phyloP scores from a whole-genome alignment of 2,113 vertebrate species.

The Dunckerocampus dactyliophorus region DNA sequence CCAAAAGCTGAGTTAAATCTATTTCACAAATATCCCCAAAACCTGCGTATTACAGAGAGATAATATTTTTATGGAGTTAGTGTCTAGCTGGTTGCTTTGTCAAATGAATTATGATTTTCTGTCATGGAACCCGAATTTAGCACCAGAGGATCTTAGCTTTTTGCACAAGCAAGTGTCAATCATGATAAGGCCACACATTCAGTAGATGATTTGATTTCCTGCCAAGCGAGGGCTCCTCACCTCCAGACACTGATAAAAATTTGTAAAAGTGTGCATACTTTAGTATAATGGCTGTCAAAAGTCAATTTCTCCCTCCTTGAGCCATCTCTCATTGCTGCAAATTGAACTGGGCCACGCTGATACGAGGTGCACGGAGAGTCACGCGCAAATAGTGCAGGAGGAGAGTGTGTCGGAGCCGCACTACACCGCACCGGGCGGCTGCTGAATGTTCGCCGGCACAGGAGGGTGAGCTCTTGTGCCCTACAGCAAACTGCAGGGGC shows the following conservation, averaged over 20 bases:
- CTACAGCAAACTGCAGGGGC: slow-evolving; percentile 74
- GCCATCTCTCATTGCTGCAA: slow-evolving; percentile 42
- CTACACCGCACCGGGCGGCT: slow-evolving; percentile 21
- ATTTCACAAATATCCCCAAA: slow-evolving; percentile 19
- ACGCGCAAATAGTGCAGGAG: slow-evolving; percentile 22
- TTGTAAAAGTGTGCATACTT: slow-evolving; percentile 48
- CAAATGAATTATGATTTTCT: slow-evolving; percentile 42
- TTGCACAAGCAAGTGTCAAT: slow-evolving; percentile 46
- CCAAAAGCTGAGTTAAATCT: slow-evolving; percentile 9
- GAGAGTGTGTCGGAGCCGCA: slow-evolving; percentile 27
- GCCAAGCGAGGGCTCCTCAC: slow-evolving; percentile 42
- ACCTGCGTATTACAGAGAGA: slow-evolving; percentile 22
- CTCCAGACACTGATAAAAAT: slow-evolving; percentile 50
- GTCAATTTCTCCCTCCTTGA: slow-evolving; percentile 56
- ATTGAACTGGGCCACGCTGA: slow-evolving; percentile 47
- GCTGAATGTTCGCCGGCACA: slow-evolving; percentile 46
- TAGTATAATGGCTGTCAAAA: slow-evolving; percentile 58
- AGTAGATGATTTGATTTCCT: slow-evolving; percentile 54
- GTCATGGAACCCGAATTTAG: slow-evolving; percentile 35
- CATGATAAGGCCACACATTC: slow-evolving; percentile 51
- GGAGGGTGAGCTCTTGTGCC: slow-evolving; percentile 64
- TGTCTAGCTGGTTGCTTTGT: slow-evolving; percentile 37
- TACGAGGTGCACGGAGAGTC: slow-evolving; percentile 20
- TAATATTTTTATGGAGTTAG: slow-evolving; percentile 25
- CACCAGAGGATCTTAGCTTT: slow-evolving; percentile 25